phyloP scores from a whole-genome alignment of 37 sponge, comb jelly and placozoan genomes.

The Bolinopsis microptera region DNA sequence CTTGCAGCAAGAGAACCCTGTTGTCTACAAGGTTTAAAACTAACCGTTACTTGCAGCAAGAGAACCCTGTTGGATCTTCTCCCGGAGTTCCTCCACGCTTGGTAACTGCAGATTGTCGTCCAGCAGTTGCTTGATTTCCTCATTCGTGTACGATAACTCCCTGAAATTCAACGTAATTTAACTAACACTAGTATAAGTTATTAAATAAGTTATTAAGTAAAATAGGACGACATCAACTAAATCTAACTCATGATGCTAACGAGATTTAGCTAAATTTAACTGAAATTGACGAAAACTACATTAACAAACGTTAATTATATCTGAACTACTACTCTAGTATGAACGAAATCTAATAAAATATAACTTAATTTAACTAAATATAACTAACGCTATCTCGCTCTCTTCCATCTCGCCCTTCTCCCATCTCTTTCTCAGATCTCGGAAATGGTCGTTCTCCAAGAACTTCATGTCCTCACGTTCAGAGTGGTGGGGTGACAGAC shows the following conservation, averaged over 20 bases:
- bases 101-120: slow-evolving; percentile 21
- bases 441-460: slow-evolving; percentile 45
- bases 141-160: slow-evolving; percentile 12
- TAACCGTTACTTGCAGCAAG: background rate
- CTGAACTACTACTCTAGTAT: no score
- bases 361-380: background rate
- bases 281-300: no score
- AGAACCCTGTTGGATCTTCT: slow-evolving; percentile 12
- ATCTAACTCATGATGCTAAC: no score
- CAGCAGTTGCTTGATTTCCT: slow-evolving; percentile 8
- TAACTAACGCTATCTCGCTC: slow-evolving; percentile 28
- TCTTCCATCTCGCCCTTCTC: slow-evolving; percentile 26
- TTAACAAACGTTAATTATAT: no score
- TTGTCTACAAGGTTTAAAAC: background rate
- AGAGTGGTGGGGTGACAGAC: background rate
- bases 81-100: slow-evolving; percentile 57
- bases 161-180: background rate
- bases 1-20: background rate
- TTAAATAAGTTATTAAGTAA: no score
- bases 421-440: slow-evolving; percentile 49
- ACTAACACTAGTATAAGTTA: no score
- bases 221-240: no score
- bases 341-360: no score
- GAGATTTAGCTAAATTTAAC: no score
- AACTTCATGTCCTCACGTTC: slow-evolving; percentile 22